These are phyloP conservation scores for Drosophila trapezifrons DNA, from an alignment of 1,140 invertebrate genomes.

Conservation along the genomic window DNA sequence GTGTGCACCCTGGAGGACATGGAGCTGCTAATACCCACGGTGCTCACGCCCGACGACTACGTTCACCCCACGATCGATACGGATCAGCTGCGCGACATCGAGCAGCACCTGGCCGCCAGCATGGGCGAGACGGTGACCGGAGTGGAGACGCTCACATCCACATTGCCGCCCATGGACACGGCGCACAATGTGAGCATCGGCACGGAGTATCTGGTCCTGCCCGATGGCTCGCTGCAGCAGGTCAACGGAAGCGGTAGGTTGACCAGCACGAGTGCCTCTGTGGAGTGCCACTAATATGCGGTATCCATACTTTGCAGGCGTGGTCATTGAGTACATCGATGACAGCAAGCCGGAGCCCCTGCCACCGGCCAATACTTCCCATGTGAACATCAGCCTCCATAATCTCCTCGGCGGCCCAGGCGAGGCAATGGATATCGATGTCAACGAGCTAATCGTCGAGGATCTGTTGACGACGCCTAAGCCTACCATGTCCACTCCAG, in stretches of 20 bases:
- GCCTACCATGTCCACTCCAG: conserved; percentile 1
- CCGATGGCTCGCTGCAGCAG: conserved; percentile 74
- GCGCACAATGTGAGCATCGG: conserved; percentile 65
- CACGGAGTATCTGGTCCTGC: conserved; percentile 71
- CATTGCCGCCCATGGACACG: conserved; percentile 21
- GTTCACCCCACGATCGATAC: conserved; percentile 46
- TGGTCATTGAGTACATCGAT: conserved; percentile 71
- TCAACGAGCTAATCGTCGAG: conserved; percentile 63
- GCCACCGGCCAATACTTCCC: neutral
- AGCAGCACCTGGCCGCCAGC: conserved; percentile 47
- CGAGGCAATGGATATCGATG: conserved; percentile 60
- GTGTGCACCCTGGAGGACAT: conserved; percentile 68
- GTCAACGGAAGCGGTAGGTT: conserved; percentile 62
- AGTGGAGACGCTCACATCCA: conserved; percentile 13
- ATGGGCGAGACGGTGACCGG: conserved; percentile 24
- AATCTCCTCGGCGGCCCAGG: conserved; percentile 36
- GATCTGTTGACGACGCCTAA: conserved; percentile 46
- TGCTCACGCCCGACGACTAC: conserved; percentile 66
- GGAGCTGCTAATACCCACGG: conserved; percentile 66
- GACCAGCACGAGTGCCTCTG: neutral
- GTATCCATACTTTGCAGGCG: conserved; percentile 21
- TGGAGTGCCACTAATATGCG: neutral
- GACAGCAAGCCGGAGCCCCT: conserved; percentile 43
- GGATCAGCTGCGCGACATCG: conserved; percentile 60
- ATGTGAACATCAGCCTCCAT: conserved; percentile 51